Evolutionary conservation across 2,797 vertebrate species (phyloP).

Genomic region (Hybognathus amarus): DNA sequence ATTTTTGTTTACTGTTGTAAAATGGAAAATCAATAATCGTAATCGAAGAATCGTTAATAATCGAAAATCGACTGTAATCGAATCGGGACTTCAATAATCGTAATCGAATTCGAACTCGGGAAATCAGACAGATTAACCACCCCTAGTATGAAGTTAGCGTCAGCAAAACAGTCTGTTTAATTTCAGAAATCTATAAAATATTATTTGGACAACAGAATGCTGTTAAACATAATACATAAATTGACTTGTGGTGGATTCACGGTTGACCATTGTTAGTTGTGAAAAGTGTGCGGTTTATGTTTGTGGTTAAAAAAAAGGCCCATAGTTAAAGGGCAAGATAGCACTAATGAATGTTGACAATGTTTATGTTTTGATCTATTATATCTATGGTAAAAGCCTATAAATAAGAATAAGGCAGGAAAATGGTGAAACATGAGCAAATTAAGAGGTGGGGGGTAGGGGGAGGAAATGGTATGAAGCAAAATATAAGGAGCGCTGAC

Average conservation of each 20-base stretch:
- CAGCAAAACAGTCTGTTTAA: not conserved
- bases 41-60: no score
- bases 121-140: no score
- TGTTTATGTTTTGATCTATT: constrained; percentile 2
- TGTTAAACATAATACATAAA: not conserved
- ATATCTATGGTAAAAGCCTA: not conserved
- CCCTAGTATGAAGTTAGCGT: not conserved
- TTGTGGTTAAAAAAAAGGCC: not conserved
- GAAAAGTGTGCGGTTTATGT: no score
- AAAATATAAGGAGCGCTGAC: constrained; percentile 68
- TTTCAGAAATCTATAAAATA: not conserved
- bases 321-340: not conserved
- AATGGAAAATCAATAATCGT: no score
- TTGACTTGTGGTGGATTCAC: not conserved
- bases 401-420: not conserved
- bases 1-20: no score
- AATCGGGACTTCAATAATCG: no score
- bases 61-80: no score
- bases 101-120: no score
- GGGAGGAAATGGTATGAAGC: not conserved
- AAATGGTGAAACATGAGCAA: not conserved
- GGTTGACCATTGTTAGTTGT: not conserved
- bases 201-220: not conserved
- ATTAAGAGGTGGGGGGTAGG: no score
- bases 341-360: not conserved